Percentiles rank a stretch among this genome's conserved stretches.
phyloP scores from a whole-genome alignment of 2,113 vertebrate species.

The Rhegmatorhina hoffmannsi region DNA sequence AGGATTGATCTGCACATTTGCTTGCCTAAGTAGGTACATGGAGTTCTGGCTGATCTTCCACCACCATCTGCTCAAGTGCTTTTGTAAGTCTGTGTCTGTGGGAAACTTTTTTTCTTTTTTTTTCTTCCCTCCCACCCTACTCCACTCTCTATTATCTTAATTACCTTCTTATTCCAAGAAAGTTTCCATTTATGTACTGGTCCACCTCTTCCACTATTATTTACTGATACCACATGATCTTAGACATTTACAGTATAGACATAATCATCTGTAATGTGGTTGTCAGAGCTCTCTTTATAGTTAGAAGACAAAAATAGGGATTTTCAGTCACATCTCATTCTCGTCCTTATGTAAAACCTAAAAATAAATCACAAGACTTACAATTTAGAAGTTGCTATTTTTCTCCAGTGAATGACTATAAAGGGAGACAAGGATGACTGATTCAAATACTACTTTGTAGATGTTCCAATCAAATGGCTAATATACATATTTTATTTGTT shows the following conservation, averaged over 20 bases:
- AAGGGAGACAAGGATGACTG: slow-evolving; percentile 20
- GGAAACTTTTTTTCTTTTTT: neutral
- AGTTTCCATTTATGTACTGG: neutral
- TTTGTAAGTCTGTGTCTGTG: neutral
- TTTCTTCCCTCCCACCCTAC: accelerated
- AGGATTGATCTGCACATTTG: neutral
- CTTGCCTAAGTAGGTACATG: neutral
- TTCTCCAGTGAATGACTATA: slow-evolving; percentile 29
- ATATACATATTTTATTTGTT: neutral
- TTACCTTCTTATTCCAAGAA: neutral
- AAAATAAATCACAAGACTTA: slow-evolving; percentile 45
- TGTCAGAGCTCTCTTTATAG: slow-evolving; percentile 11
- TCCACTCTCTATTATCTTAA: neutral
- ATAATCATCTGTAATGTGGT: neutral
- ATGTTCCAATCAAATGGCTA: neutral
- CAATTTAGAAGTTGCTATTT: slow-evolving; percentile 5
- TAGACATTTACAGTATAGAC: neutral
- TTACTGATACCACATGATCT: neutral
- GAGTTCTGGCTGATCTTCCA: slow-evolving; percentile 7
- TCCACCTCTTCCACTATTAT: neutral
- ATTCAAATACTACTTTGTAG: neutral
- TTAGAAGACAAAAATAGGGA: slow-evolving; percentile 8
- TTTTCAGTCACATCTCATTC: neutral
- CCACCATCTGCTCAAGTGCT: neutral
- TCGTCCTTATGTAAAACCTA: slow-evolving; percentile 19